Conservation (phyloP, 2,888 invertebrate genomes). For the Bedellia somnulentella region DNA sequence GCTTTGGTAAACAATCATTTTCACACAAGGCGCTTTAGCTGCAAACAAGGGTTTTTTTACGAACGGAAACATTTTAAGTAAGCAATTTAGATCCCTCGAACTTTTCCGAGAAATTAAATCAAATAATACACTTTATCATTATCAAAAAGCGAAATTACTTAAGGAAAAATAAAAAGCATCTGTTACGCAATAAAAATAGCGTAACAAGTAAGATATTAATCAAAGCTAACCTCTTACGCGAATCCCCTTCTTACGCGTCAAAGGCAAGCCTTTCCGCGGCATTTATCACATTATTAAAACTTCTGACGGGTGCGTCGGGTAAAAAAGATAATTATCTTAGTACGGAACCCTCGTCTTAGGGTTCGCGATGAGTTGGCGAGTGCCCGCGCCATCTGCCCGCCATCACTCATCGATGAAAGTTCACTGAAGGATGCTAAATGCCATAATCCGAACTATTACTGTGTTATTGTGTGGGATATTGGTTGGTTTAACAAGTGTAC, state of each 20-base stretch:
- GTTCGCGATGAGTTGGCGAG: slow-evolving; percentile 40
- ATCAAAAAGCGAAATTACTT: too few relatives aligned
- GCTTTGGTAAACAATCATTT: slow-evolving; percentile 19
- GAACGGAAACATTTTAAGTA: too few relatives aligned
- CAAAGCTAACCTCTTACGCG: slow-evolving; percentile 14
- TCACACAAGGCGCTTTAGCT: not conserved
- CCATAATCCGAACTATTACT: too few relatives aligned
- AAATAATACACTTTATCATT: slow-evolving; percentile 5
- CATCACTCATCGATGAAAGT: slow-evolving; percentile 54
- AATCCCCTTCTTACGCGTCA: slow-evolving; percentile 47
- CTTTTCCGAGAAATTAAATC: slow-evolving; percentile 31
- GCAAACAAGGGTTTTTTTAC: too few relatives aligned
- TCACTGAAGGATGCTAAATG: slow-evolving; percentile 46
- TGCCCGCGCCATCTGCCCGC: slow-evolving; percentile 44
- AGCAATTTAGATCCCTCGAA: slow-evolving; percentile 3
- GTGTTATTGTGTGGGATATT: too few relatives aligned
- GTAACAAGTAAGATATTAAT: slow-evolving; percentile 41
- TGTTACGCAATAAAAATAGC: slow-evolving; percentile 38
- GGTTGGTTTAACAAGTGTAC: too few relatives aligned
- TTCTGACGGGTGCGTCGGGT: slow-evolving; percentile 41
- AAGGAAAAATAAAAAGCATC: slow-evolving; percentile 43
- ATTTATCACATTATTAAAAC: slow-evolving; percentile 59
- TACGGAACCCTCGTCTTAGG: slow-evolving; percentile 45
- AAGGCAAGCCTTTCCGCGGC: slow-evolving; percentile 54
- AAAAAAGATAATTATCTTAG: slow-evolving; percentile 62